Evolutionary conservation across 1,140 invertebrate genomes (phyloP).

Genomic region (Armadillidium nasatum): DNA sequence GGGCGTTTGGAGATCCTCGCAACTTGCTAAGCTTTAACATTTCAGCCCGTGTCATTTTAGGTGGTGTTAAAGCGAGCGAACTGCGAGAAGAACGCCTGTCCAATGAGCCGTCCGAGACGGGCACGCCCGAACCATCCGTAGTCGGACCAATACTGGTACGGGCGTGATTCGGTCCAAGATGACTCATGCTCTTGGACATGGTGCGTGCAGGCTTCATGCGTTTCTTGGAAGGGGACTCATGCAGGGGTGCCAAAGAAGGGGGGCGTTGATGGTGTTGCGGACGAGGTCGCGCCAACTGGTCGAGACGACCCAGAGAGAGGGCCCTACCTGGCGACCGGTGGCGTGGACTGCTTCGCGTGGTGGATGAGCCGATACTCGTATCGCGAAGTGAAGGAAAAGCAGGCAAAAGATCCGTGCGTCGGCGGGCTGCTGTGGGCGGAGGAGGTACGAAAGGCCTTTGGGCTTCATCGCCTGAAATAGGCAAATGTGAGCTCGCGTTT

Average conservation of each 20-base stretch:
- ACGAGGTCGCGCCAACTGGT: constrained; percentile 72
- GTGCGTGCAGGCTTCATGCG: constrained; percentile 51
- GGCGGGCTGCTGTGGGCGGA: constrained; percentile 54
- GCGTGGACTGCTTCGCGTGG: constrained; percentile 38
- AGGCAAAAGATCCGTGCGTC: constrained; percentile 82
- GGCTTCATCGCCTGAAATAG: constrained; percentile 43
- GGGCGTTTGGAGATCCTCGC: constrained; percentile 25
- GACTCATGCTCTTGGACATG: constrained; percentile 57
- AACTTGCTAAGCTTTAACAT: constrained; percentile 50
- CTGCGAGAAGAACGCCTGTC: constrained; percentile 55
- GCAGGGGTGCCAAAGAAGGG: constrained; percentile 45
- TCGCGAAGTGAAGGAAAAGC: constrained; percentile 64
- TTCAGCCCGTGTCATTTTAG: constrained; percentile 56
- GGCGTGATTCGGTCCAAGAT: constrained; percentile 46
- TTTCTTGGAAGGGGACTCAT: constrained; percentile 42
- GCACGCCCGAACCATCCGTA: constrained; percentile 43
- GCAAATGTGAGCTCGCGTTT: background rate
- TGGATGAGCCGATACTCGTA: background rate
- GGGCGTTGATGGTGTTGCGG: constrained; percentile 48
- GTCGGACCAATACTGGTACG: constrained; percentile 46
- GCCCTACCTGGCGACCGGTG: constrained; percentile 60
- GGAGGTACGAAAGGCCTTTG: constrained; percentile 40
- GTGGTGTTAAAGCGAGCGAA: constrained; percentile 53
- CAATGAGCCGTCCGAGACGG: constrained; percentile 36
- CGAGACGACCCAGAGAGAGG: constrained; percentile 84